Conservation (phyloP, 2,113 vertebrate genomes). For the Oncorhynchus tshawytscha region DNA sequence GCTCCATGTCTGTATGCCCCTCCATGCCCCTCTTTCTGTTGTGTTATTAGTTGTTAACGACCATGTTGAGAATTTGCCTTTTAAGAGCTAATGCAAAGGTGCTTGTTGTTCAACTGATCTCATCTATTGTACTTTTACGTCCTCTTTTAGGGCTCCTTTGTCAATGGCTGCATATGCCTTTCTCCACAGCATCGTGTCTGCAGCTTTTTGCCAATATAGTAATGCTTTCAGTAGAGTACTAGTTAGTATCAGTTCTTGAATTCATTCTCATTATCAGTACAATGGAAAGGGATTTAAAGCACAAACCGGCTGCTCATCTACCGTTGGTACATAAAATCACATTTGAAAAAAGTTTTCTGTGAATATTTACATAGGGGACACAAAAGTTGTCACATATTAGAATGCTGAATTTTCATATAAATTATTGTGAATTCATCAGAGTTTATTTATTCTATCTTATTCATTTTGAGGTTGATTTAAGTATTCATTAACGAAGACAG, state of each 20-base stretch:
- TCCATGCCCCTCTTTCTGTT: conserved; percentile 81
- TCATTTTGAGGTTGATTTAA: conserved; percentile 96
- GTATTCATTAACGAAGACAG: conserved; percentile 97
- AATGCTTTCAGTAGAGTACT: conserved; percentile 98
- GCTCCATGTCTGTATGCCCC: conserved; percentile 75
- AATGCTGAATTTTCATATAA: conserved; percentile 97
- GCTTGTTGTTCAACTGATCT: conserved; percentile 86
- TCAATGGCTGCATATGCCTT: conserved; percentile 87
- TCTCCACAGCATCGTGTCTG: conserved; percentile 92
- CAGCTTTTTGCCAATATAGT: conserved; percentile 98
- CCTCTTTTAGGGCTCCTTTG: conserved; percentile 84
- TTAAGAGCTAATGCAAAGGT: conserved; percentile 90
- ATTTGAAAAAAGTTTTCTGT: conserved; percentile 91
- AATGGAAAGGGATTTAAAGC: conserved; percentile 98
- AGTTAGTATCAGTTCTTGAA: conserved; percentile 95
- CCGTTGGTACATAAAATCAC: conserved; percentile 92
- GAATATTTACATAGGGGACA: conserved; percentile 93
- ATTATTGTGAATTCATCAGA: conserved; percentile 98
- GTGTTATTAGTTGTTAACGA: conserved; percentile 90
- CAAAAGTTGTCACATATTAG: conserved; percentile 91
- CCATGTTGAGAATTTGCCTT: conserved; percentile 92
- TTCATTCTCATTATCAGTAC: conserved; percentile 93
- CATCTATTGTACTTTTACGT: conserved; percentile 85
- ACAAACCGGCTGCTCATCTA: conserved; percentile 98
- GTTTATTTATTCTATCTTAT: conserved; percentile 96